Evolutionary conservation across 2,888 invertebrate species (phyloP).

Genomic region (Cristatella mucedo): DNA sequence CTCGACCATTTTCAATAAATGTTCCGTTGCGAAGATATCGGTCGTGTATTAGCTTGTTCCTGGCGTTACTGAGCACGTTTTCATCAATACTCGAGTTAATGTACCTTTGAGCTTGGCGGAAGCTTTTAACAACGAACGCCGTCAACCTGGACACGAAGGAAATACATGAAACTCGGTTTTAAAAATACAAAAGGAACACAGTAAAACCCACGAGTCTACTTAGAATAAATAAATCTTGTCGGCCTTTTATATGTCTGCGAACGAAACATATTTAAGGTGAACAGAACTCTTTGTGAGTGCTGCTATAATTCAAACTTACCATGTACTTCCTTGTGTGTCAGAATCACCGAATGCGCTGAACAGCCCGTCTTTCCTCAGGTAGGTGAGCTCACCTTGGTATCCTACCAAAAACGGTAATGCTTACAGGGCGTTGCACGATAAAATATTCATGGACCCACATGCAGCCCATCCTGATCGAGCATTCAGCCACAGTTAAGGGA

Average conservation of each 20-base stretch:
- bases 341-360: slow-evolving; percentile 67
- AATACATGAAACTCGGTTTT: slow-evolving; percentile 4
- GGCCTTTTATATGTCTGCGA: no score
- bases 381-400: slow-evolving; percentile 78
- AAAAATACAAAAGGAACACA: not conserved
- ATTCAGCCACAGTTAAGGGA: no score
- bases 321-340: slow-evolving; percentile 56
- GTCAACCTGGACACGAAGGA: slow-evolving; percentile 47
- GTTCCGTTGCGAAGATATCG: slow-evolving; percentile 55
- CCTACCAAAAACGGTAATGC: no score
- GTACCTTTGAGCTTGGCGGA: slow-evolving; percentile 50
- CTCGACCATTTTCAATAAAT: slow-evolving; percentile 53
- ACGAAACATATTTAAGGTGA: no score
- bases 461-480: no score
- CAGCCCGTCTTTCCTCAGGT: slow-evolving; percentile 67
- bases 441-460: no score
- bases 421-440: no score
- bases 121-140: slow-evolving; percentile 60
- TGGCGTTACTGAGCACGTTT: slow-evolving; percentile 47
- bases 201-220: no score
- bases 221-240: no score
- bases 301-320: slow-evolving; percentile 46
- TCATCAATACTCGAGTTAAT: slow-evolving; percentile 55
- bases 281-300: no score
- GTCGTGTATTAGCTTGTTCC: slow-evolving; percentile 55